Conservation (phyloP, 2,888 invertebrate species). For the Parasteatoda lunata region DNA sequence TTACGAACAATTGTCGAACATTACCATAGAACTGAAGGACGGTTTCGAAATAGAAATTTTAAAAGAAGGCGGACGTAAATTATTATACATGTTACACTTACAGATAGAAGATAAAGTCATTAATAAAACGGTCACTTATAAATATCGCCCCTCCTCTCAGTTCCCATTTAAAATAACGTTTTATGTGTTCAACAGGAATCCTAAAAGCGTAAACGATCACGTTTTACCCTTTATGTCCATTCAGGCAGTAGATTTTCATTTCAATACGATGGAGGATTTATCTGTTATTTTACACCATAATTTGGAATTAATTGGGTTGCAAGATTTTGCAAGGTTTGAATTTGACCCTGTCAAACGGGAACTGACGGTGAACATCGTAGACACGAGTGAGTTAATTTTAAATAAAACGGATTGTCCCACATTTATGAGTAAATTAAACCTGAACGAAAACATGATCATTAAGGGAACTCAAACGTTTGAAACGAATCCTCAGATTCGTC, state of each 20-base stretch:
- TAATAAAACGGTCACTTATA: neutral
- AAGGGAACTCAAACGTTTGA: neutral
- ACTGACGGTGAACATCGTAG: neutral
- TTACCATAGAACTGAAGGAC: too few relatives aligned
- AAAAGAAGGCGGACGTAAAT: neutral
- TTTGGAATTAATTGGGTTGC: neutral
- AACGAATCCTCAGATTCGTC: neutral
- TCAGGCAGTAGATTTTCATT: too few relatives aligned
- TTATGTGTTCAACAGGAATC: too few relatives aligned
- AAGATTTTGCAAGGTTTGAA: conserved; percentile 3
- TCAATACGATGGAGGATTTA: too few relatives aligned
- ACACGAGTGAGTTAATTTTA: neutral
- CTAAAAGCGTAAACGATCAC: too few relatives aligned
- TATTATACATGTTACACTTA: conserved; percentile 31
- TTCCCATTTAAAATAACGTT: too few relatives aligned
- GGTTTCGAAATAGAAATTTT: too few relatives aligned
- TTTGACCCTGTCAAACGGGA: neutral
- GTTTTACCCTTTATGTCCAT: too few relatives aligned
- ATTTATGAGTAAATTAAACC: neutral
- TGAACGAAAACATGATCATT: neutral
- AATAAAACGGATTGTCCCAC: neutral
- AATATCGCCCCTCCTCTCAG: too few relatives aligned
- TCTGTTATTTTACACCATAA: neutral
- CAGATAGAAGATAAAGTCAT: conserved; percentile 8
- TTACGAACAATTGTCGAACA: too few relatives aligned